A percentile compares a stretch with the other conserved stretches of the same genome.
Evolutionary conservation across 2,797 vertebrate species (phyloP).

Genomic region (Takifugu ocellatus): DNA sequence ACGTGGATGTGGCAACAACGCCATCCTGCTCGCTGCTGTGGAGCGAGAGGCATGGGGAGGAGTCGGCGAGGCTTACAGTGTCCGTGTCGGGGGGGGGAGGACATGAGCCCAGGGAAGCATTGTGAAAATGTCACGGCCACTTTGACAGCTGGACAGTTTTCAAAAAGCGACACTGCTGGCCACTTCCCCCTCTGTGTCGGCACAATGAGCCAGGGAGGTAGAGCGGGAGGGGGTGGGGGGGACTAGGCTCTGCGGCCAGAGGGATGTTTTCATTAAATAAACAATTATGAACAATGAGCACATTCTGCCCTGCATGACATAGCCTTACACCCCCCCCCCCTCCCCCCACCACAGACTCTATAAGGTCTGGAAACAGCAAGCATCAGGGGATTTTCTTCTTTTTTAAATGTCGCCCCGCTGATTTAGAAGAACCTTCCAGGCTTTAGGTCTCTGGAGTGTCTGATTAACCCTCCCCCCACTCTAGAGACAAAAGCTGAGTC

Average conservation of each 20-base stretch:
- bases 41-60: constrained; percentile 12
- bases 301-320: constrained; percentile 74
- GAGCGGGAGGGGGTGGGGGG: constrained; percentile 21
- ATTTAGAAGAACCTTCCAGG: constrained; percentile 4
- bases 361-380: constrained; percentile 41
- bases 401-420: constrained; percentile 20
- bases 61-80: constrained; percentile 41
- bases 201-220: constrained; percentile 69
- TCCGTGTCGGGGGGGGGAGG: constrained; percentile 28
- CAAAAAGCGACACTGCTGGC: constrained; percentile 75
- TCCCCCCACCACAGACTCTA: constrained; percentile 22
- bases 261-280: constrained; percentile 79
- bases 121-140: constrained; percentile 80
- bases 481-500: constrained; percentile 12
- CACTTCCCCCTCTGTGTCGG: constrained; percentile 71
- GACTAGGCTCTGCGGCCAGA: constrained; percentile 58
- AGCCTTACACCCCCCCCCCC: constrained; percentile 37
- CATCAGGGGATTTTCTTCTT: constrained; percentile 5
- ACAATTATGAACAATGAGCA: constrained; percentile 77
- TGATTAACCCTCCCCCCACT: constrained; percentile 13
- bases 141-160: constrained; percentile 85
- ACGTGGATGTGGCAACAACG: constrained; percentile 34
- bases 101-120: constrained; percentile 66
- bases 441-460: constrained; percentile 12
- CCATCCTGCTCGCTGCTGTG: constrained; percentile 20